Evolutionary conservation across 1,140 invertebrate species (phyloP), one percentile per base, ranked within the genome.

Genomic region (Procambarus virginalis): DNA sequence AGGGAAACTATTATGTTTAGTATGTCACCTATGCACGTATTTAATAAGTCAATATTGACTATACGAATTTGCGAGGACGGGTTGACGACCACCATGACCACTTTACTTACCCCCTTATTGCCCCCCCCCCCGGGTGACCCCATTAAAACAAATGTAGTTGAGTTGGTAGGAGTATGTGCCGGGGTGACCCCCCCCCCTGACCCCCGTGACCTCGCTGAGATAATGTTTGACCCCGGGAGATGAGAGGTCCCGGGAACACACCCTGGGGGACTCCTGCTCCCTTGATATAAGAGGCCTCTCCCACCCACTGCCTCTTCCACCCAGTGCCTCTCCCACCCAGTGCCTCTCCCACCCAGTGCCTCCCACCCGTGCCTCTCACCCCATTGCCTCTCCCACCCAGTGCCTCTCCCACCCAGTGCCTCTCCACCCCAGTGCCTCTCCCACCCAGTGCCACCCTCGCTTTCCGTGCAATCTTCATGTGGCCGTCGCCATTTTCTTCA

Each of bases 361-460:
- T 8, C 9, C 51, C 34, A n/a, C 20, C 80, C 58, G n/a, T 55
- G 64, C 80, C n/a, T n/a, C n/a, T n/a, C n/a, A n/a, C n/a, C n/a
- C n/a, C n/a, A n/a, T n/a, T n/a, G 80, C 64, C 64, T 2, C 12
- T 17, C 3, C 9, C 20, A 14, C 9, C 20, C 14, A 14, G 20
- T 64, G 22, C 81, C 81, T 22, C 81, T 22, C 20, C 34, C 81
- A 20, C 20, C 48, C 8, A n/a, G n/a, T n/a, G 8, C 22, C 60
- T 4, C 55, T 34, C 3, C 60, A 5, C 9, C 12, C 12, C 14
- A 10, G 5, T 14, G 5, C 14, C 60, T 46, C 17, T 46, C 64
- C n/a, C 81, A 83, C 60, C 81, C 81, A 68, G 20, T 58, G 46
- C 81, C 81, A 83, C 81, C 60, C 81, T 60, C 60, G 17, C 60